These are phyloP conservation scores for Dicroscelio sp. DNA, from an alignment of 2,888 invertebrate genomes.

Conservation along the genomic window DNA sequence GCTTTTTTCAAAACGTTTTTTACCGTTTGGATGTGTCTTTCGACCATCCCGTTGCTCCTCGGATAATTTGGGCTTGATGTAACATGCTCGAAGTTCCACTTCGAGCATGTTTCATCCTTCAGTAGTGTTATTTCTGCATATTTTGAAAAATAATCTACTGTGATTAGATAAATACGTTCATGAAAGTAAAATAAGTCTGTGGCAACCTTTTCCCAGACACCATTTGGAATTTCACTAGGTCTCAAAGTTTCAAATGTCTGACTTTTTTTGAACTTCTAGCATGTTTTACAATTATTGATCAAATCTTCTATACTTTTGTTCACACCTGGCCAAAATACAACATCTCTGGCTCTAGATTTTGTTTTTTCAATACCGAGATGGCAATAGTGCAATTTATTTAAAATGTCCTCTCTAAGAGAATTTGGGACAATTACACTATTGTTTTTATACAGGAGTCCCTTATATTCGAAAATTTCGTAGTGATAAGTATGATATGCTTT, in stretches of 20 bases:
- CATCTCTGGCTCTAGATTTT: conserved; percentile 62
- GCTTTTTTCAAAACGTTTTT: conserved; percentile 44
- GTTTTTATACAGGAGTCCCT: conserved; percentile 64
- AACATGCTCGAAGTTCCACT: conserved; percentile 52
- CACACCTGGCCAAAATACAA: conserved; percentile 69
- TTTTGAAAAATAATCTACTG: conserved; percentile 44
- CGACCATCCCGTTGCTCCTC: conserved; percentile 41
- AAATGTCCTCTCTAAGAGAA: conserved; percentile 59
- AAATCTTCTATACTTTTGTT: background rate
- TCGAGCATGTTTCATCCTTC: conserved; percentile 11
- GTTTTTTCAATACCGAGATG: conserved; percentile 71
- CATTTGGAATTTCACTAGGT: conserved; percentile 50
- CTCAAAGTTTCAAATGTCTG: conserved; percentile 40
- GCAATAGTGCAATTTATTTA: conserved; percentile 71
- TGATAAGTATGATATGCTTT: conserved; percentile 60
- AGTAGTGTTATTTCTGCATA: conserved; percentile 9
- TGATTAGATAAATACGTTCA: conserved; percentile 1
- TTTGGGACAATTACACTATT: conserved; percentile 68
- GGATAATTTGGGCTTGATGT: conserved; percentile 51
- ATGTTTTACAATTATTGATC: conserved; percentile 56
- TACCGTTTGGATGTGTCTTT: conserved; percentile 38
- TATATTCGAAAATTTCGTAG: conserved; percentile 12
- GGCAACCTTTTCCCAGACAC: conserved; percentile 56
- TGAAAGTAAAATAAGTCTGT: conserved; percentile 36
- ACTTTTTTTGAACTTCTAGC: conserved; percentile 49